These are phyloP conservation scores for Porites cylindrica DNA, from an alignment of 92 coral and sea anemone genomes.

Conservation along the genomic window DNA sequence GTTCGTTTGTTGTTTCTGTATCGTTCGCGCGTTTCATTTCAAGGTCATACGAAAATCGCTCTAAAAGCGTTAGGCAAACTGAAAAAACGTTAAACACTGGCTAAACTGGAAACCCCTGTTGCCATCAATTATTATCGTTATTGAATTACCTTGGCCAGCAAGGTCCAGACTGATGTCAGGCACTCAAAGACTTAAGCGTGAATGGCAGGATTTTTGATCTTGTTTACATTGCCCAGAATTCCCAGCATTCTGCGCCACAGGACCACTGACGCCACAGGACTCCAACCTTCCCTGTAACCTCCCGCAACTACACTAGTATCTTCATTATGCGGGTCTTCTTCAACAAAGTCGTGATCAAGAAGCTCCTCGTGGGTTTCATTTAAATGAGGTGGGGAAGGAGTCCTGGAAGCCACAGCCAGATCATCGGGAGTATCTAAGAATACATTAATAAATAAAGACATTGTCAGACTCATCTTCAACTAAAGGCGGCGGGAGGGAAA, in stretches of 20 bases:
- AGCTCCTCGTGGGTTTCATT: constrained; percentile 71
- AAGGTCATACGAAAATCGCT: too few relatives aligned
- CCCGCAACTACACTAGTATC: constrained; percentile 96
- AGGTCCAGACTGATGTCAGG: constrained; percentile 89
- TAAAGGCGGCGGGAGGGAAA: too few relatives aligned
- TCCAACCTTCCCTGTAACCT: constrained; percentile 97
- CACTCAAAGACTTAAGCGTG: constrained; percentile 94
- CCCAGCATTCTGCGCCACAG: constrained; percentile 99
- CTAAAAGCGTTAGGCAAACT: too few relatives aligned
- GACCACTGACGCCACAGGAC: constrained; percentile 87
- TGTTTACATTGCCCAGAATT: constrained; percentile 93
- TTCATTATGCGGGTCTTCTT: constrained; percentile 61
- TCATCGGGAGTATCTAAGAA: constrained; percentile 75
- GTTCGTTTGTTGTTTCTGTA: too few relatives aligned
- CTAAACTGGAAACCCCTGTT: too few relatives aligned
- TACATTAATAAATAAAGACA: not conserved
- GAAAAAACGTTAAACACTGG: too few relatives aligned
- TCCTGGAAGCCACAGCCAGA: constrained; percentile 64
- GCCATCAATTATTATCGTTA: too few relatives aligned
- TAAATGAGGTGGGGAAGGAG: constrained; percentile 74
- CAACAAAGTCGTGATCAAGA: constrained; percentile 75
- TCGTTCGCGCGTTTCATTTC: too few relatives aligned
- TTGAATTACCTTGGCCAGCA: constrained; percentile 92
- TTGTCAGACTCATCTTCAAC: too few relatives aligned
- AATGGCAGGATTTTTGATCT: constrained; percentile 85